Percentiles rank a stretch among this genome's conserved stretches.
phyloP scores from a whole-genome alignment of 2,888 invertebrate genomes.

The Boloria euphrosyne region DNA sequence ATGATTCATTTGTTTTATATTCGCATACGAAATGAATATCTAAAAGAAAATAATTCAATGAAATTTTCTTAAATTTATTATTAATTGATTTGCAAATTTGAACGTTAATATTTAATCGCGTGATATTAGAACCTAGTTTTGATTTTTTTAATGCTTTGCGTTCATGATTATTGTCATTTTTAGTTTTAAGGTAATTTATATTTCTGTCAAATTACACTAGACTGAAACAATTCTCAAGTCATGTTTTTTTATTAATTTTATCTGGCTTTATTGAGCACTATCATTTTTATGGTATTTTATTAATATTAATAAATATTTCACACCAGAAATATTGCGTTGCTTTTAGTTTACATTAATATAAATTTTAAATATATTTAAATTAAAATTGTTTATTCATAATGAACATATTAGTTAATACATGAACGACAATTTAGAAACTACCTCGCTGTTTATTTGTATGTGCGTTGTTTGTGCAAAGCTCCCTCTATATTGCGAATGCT shows the following conservation, averaged over 20 bases:
- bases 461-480: conserved; percentile 33
- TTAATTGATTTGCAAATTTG: neutral
- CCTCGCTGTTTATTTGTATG: conserved; percentile 52
- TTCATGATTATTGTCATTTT: conserved; percentile 60
- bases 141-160: conserved; percentile 5
- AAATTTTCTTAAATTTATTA: no score
- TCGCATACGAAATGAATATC: no score
- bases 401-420: conserved; percentile 4
- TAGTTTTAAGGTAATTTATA: conserved; percentile 52
- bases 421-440: conserved; percentile 19
- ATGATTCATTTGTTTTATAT: no score
- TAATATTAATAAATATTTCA: neutral
- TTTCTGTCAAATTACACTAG: conserved; percentile 32
- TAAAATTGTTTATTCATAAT: neutral
- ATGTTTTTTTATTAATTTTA: conserved; percentile 10
- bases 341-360: neutral
- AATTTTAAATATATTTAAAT: neutral
- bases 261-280: conserved; percentile 52
- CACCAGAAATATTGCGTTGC: neutral
- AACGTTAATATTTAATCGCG: conserved; percentile 56
- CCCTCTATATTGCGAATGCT: neutral
- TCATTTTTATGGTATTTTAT: conserved; percentile 7
- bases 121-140: conserved; percentile 74
- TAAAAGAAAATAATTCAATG: no score
- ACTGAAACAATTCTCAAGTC: conserved; percentile 45